Evolutionary conservation across 2,113 vertebrate genomes (phyloP), one percentile per base, ranked within the genome.

Genomic region (Oreotrochilus melanogaster): DNA sequence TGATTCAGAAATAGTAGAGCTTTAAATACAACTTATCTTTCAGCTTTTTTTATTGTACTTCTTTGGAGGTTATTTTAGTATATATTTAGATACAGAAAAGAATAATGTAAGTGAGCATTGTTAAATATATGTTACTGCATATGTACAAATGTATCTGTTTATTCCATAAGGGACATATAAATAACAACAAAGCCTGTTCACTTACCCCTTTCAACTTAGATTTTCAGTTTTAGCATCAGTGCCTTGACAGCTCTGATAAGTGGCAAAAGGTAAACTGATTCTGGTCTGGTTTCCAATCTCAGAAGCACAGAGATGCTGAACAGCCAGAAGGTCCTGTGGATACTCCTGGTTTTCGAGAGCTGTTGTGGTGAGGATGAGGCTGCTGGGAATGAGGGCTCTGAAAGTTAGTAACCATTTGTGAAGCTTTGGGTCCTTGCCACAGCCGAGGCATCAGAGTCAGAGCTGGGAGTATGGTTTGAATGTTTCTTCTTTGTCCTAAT

Each of bases 211-310:
- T 91, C 66, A 53, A 75, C 91, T 78, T 67, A 62, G 64, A 58
- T 27, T 88, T 88, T 93, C 88, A 86, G 19, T 93, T 93, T 93
- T 94, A 94, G 83, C 91, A 67, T 92, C 86, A 43, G 65, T 86
- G 42, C n/a, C 66, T 92, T 88, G 89, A 62, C 83, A 86, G 72
- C 83, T 90, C 43, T 83, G 79, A 33, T 90, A 92, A 88, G 56
- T 86, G 67, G 88, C 58, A 75, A 70, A 83, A 65, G 66, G 71
- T 60, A 74, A 85, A 37, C 74, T 93, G n/a, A 48, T 88, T 51
- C 86, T 10, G 2, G 86, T 86, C 47, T 71, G 45, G 51, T 71
- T 95, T 86, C 43, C 60, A 71, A 1, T 53, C 83, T 81, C 79
- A 48, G 50, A 73, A 84, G 56, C 73, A 21, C 72, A 74, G 47